Evolutionary conservation across 2,888 invertebrate genomes (phyloP).

Genomic region (Ditylenchus weischeri): DNA sequence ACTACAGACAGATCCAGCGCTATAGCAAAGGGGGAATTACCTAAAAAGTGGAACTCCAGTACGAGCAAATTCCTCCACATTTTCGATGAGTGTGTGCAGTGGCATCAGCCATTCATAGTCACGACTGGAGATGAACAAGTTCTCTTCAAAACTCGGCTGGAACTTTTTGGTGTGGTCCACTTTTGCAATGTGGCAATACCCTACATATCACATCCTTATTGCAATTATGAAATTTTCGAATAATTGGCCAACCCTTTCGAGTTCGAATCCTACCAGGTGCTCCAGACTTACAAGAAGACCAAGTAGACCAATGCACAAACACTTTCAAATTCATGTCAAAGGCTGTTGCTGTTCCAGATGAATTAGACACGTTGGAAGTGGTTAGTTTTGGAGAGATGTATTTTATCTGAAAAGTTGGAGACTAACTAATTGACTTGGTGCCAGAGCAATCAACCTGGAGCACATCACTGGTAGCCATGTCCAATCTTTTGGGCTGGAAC

Average conservation of each 20-base stretch:
- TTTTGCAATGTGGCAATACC: not conserved
- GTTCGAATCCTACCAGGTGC: not conserved
- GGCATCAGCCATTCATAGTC: constrained; percentile 9
- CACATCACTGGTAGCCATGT: no score
- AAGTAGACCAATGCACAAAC: constrained; percentile 6
- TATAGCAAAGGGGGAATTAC: no score
- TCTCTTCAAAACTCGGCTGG: not conserved
- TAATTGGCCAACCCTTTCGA: not conserved
- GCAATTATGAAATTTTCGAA: no score
- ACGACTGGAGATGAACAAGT: constrained; percentile 3
- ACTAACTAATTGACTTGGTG: no score
- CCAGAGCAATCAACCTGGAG: no score
- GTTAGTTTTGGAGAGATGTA: no score
- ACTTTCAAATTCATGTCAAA: constrained; percentile 6
- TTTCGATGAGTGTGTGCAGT: constrained; percentile 1
- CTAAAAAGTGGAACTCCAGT: constrained; percentile 2
- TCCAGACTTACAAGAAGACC: constrained; percentile 1
- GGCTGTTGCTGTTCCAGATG: not conserved
- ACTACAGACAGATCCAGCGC: no score
- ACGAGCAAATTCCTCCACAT: not conserved
- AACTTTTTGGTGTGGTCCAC: not conserved
- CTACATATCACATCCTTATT: not conserved
- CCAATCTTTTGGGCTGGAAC: no score
- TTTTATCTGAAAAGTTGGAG: no score
- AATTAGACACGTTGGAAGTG: not conserved